Evolutionary conservation across 2,888 invertebrate genomes (phyloP).

Genomic region (Cerastoderma edule): DNA sequence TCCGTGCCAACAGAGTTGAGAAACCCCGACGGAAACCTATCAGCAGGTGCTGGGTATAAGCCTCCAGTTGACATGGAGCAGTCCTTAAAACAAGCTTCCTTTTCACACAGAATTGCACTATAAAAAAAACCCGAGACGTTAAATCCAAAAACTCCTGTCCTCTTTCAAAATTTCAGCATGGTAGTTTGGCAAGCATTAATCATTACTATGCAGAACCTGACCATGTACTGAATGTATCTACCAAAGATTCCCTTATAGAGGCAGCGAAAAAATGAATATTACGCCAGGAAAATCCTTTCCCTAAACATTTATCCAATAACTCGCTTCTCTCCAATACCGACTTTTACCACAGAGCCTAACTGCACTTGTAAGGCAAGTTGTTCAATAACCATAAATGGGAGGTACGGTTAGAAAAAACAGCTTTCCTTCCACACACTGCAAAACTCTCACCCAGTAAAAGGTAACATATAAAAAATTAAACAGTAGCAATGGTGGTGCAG

Average conservation of each 20-base stretch:
- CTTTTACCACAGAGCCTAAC: not conserved
- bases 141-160: not conserved
- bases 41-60: constrained; percentile 55
- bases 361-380: not conserved
- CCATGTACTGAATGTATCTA: not conserved
- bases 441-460: not conserved
- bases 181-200: too few species aligned
- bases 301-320: constrained; percentile 16
- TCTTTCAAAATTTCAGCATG: not conserved
- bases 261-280: not conserved
- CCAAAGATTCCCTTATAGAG: not conserved
- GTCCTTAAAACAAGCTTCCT: constrained; percentile 20
- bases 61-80: constrained; percentile 56
- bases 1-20: constrained; percentile 52
- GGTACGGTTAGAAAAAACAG: not conserved
- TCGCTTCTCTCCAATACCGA: constrained; percentile 17
- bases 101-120: constrained; percentile 1
- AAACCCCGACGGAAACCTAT: constrained; percentile 53
- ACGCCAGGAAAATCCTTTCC: not conserved
- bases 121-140: not conserved
- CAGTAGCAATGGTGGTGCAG: constrained; percentile 5
- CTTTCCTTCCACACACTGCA: constrained; percentile 15
- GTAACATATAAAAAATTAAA: constrained; percentile 12
- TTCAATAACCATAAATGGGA: constrained; percentile 24
- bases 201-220: not conserved